Evolutionary conservation across 2,888 invertebrate genomes (phyloP).

Genomic region (Mesorhabditis sp.): DNA sequence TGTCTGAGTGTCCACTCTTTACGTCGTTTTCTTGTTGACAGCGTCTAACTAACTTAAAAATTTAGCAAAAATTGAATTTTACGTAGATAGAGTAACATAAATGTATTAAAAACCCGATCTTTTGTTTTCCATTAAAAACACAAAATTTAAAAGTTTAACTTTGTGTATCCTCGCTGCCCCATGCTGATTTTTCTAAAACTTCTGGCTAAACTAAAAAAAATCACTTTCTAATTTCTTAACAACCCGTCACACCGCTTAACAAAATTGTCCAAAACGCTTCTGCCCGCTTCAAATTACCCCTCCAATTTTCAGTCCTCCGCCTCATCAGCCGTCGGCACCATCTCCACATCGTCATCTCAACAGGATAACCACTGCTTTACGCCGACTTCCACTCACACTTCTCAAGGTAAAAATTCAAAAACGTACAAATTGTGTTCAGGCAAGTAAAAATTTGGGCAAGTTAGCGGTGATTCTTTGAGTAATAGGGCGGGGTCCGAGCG

Average conservation of each 20-base stretch:
- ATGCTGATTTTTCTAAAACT: too few species aligned
- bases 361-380: slow-evolving; percentile 45
- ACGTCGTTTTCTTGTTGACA: not conserved
- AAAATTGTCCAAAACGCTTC: not conserved
- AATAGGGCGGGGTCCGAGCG: too few species aligned
- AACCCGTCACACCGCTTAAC: not conserved
- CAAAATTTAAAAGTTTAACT: too few species aligned
- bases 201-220: too few species aligned
- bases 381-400: slow-evolving; percentile 44
- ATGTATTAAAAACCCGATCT: too few species aligned
- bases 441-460: too few species aligned
- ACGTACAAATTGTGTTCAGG: too few species aligned
- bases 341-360: slow-evolving; percentile 34
- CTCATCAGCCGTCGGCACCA: slow-evolving; percentile 15
- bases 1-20: slow-evolving; percentile 2
- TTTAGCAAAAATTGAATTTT: too few species aligned
- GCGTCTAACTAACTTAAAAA: not conserved
- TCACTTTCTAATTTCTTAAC: not conserved
- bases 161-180: too few species aligned
- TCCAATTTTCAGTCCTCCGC: slow-evolving; percentile 16
- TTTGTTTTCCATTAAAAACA: too few species aligned
- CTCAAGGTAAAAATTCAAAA: slow-evolving; percentile 21
- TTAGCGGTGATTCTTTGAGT: too few species aligned
- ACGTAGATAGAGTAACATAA: too few species aligned
- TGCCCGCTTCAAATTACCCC: not conserved